Evolutionary conservation across 1,140 invertebrate genomes (phyloP), one percentile per base, ranked within the genome.

Genomic region (Charaxes varanes): DNA sequence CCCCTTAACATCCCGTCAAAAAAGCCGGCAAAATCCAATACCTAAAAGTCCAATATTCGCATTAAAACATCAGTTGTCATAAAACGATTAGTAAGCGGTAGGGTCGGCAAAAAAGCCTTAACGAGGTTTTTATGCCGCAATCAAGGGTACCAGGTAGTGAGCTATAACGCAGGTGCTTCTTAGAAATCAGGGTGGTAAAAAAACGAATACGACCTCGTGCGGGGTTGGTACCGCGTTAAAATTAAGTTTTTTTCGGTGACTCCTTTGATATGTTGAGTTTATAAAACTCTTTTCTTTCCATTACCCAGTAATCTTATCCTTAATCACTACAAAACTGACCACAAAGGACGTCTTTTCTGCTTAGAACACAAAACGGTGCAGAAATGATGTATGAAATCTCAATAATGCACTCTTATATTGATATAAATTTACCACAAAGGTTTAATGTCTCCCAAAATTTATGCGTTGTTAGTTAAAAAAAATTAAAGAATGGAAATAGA

Each of bases 11-110:
- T n/a, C n/a, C n/a, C n/a, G n/a, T n/a, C n/a, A n/a, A n/a, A n/a
- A n/a, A n/a, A n/a, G n/a, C n/a, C n/a, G n/a, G n/a, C n/a, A n/a
- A n/a, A n/a, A n/a, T n/a, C n/a, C n/a, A 22, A 8, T 30, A 31
- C 34, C 7, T 24, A 43, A 40, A 50, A 41, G 22, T n/a, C n/a
- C 28, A 24, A 40, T 42, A 38, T 48, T 42, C 41, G 62, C 58
- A 74, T 72, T 70, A 69, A 73, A 69, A 53, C 65, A 64, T 78
- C 66, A 74, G 53, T 60, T 63, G 62, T 72, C 69, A 69, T 76
- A 79, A 76, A 79, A 58, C 71, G 64, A 69, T 79, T 76, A 76
- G 69, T 61, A 47, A 33, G 51, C 56, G 53, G 62, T 61, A 36
- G 42, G 61, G 51, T 24, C 36, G 45, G 58, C 58, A 65, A 67